Conservation (phyloP, 1,140 invertebrate species). For the Ips nitidus region DNA sequence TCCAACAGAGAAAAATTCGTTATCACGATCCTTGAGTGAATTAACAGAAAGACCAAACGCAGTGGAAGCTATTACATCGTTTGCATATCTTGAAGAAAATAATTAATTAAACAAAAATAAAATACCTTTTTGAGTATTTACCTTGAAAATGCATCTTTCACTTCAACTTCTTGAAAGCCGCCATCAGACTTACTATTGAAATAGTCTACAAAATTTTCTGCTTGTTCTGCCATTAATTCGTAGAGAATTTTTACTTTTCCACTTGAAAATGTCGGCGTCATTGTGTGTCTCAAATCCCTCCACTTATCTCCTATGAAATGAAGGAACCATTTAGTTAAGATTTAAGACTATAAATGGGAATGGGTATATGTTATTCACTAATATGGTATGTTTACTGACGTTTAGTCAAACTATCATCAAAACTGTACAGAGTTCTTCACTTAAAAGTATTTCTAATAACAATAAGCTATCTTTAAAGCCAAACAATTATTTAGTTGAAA, state of each 20-base stretch:
- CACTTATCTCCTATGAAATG: slow-evolving; percentile 36
- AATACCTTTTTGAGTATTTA: slow-evolving; percentile 15
- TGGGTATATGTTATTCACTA: no score
- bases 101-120: neutral
- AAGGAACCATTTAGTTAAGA: no score
- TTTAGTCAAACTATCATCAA: no score
- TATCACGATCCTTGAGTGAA: slow-evolving; percentile 55
- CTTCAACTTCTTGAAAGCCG: slow-evolving; percentile 39
- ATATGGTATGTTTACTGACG: no score
- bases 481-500: no score
- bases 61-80: slow-evolving; percentile 59
- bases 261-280: slow-evolving; percentile 54
- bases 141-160: slow-evolving; percentile 48
- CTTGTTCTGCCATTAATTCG: slow-evolving; percentile 47
- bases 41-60: slow-evolving; percentile 60
- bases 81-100: slow-evolving; percentile 48
- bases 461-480: no score
- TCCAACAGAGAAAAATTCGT: slow-evolving; percentile 56
- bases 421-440: no score
- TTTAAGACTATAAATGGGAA: no score
- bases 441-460: no score
- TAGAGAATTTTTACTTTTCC: slow-evolving; percentile 54
- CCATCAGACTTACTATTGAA: slow-evolving; percentile 30
- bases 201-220: slow-evolving; percentile 40
- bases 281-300: slow-evolving; percentile 50